Evolutionary conservation across 2,113 vertebrate genomes (phyloP).

Genomic region (Vireo altiloquus): DNA sequence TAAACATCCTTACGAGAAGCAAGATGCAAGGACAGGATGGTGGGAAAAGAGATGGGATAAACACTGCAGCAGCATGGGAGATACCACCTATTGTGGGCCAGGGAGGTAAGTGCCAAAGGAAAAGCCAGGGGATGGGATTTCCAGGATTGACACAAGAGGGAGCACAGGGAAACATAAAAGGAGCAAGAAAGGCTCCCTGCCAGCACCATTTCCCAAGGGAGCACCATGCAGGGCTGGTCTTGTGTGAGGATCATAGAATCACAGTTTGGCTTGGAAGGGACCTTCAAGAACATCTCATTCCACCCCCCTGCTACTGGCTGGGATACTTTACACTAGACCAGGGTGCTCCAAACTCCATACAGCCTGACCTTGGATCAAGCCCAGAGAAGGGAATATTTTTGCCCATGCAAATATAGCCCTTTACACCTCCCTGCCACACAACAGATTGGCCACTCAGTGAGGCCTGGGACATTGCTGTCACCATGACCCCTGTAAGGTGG

Average conservation of each 20-base stretch:
- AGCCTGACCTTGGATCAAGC: not conserved
- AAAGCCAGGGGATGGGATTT: not conserved
- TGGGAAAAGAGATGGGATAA: not conserved
- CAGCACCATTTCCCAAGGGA: not conserved
- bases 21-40: not conserved
- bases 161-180: not conserved
- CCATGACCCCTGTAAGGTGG: not conserved
- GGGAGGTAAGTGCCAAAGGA: not conserved
- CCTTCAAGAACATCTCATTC: not conserved
- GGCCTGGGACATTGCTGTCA: not conserved
- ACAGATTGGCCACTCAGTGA: rapidly evolving
- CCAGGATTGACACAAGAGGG: not conserved
- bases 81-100: not conserved
- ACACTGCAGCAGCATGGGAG: not conserved
- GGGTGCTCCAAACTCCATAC: not conserved
- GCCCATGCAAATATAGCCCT: not conserved
- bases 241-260: not conserved
- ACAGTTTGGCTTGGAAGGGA: not conserved
- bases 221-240: not conserved
- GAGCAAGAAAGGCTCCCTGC: not conserved
- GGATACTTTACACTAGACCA: not conserved
- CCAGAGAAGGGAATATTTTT: not conserved
- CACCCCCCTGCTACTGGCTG: not conserved
- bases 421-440: rapidly evolving
- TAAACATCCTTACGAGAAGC: rapidly evolving